phyloP scores from a whole-genome alignment of 2,797 vertebrate genomes.

The Syndactyla subalaris region DNA sequence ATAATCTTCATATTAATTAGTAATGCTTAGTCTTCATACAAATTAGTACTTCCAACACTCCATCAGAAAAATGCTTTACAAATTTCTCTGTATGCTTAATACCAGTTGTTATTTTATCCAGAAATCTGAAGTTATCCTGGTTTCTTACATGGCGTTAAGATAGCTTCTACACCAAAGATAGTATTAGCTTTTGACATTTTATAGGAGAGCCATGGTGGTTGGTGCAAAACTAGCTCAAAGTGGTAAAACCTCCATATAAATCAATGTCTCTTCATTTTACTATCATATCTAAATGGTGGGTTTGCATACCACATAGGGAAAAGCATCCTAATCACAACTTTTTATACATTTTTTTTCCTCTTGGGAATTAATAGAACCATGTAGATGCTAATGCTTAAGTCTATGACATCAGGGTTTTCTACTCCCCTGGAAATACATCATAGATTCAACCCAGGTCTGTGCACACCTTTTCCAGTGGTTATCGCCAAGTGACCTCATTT shows the following conservation, averaged over 20 bases:
- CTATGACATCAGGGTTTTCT: not conserved
- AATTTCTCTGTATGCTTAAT: not conserved
- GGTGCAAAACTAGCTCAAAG: not conserved
- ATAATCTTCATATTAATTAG: not conserved
- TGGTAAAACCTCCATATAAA: not conserved
- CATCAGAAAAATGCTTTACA: not conserved
- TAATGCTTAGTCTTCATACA: not conserved
- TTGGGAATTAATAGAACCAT: not conserved
- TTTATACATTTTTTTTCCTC: not conserved
- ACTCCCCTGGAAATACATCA: not conserved
- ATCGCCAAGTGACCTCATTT: rapidly evolving
- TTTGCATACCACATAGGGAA: not conserved
- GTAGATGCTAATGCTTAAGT: not conserved
- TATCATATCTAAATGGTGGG: not conserved
- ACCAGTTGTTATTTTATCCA: not conserved
- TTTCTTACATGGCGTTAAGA: not conserved
- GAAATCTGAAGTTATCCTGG: not conserved
- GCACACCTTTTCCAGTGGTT: not conserved
- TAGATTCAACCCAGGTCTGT: not conserved
- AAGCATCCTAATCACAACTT: not conserved
- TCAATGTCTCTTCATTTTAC: not conserved
- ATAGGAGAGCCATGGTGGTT: not conserved
- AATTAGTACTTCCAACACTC: not conserved
- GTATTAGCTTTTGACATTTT: not conserved
- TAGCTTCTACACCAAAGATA: not conserved